phyloP scores from a whole-genome alignment of 2,888 invertebrate species.

The Heliconius sara region DNA sequence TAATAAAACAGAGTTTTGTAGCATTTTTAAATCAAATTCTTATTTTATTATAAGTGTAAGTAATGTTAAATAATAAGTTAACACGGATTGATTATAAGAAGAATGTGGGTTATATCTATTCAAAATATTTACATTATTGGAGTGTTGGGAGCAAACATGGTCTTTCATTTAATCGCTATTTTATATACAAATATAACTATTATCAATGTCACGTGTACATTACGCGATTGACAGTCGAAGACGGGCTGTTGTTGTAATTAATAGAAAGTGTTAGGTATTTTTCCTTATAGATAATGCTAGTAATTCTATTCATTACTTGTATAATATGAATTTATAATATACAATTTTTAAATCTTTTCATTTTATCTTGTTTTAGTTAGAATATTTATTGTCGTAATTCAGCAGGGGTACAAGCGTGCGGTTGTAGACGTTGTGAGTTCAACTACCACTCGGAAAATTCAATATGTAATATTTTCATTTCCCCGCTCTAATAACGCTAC shows the following conservation, averaged over 20 bases:
- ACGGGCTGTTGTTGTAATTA: background rate
- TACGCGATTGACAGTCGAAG: background rate
- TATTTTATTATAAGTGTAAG: background rate
- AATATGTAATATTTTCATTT: too few relatives aligned
- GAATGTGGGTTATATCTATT: constrained; percentile 28
- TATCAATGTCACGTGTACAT: constrained; percentile 29
- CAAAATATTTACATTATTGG: constrained; percentile 32
- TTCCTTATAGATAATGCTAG: background rate
- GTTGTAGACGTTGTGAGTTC: too few relatives aligned
- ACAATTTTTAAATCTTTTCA: too few relatives aligned
- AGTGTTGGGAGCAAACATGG: constrained; percentile 21
- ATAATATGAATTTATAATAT: background rate
- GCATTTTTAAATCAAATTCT: too few relatives aligned
- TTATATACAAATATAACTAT: constrained; percentile 25
- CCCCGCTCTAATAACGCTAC: too few relatives aligned
- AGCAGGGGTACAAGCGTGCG: too few relatives aligned
- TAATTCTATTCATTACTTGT: background rate
- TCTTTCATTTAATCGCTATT: constrained; percentile 31
- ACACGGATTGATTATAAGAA: constrained; percentile 22
- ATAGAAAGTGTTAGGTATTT: constrained; percentile 14
- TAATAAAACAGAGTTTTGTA: background rate
- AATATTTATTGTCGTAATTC: too few relatives aligned
- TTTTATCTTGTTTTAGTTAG: too few relatives aligned
- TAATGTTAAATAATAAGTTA: constrained; percentile 3
- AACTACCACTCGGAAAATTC: too few relatives aligned